Base-by-base conservation (phyloP, 2,113 vertebrate species). In the Gnathonemus longibarbis region DNA sequence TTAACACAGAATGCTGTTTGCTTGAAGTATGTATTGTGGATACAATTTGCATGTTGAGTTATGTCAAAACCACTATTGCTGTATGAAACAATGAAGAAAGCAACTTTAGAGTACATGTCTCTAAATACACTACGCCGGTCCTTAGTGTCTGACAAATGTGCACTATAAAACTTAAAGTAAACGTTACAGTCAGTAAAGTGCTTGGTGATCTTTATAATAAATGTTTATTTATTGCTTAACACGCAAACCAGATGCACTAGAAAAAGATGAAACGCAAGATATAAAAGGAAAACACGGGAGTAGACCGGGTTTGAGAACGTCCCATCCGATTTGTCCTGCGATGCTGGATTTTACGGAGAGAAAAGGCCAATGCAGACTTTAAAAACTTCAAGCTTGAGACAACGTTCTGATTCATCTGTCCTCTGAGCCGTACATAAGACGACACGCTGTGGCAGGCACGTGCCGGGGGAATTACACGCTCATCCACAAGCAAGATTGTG, bases 401-500 rank as follows among this genome's bases (percentile, higher is more conserved):
- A 74, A 86, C 4, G 42, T 70, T 83, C 42, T 11, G 39, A 48
- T 35, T 62, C 27, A 88, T 66, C 49, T 27, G 84, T 86, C 84
- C 84, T 27, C 49, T 39, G 39, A 90, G 56, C 84, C 48, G 45
- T 42, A 90, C 21, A 49, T 10, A 13, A 87, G 84, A 85, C 49
- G 90, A 88, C 92, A 89, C 88, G 88, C 91, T 89, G 92, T 91
- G 92, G 86, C 62, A 70, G 90, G 89, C 49, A 90, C 24, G 39
- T 0, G 45, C 35, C 17, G 4, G 10, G 1, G 19, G 45, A n/a
- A 48, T 49, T 24, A 50, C 42, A 48, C 48, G 92, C 89, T 94
- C 90, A 39, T n/a, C 93, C 91, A 92, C 88, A 74, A 90, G 58
- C 83, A 89, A 89, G 91, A 91, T 92, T 91, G 87, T 88, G 15